A percentile compares a stretch with the other conserved stretches of the same genome.
phyloP scores from a whole-genome alignment of 2,888 invertebrate species.

The Quadroppia sp. region DNA sequence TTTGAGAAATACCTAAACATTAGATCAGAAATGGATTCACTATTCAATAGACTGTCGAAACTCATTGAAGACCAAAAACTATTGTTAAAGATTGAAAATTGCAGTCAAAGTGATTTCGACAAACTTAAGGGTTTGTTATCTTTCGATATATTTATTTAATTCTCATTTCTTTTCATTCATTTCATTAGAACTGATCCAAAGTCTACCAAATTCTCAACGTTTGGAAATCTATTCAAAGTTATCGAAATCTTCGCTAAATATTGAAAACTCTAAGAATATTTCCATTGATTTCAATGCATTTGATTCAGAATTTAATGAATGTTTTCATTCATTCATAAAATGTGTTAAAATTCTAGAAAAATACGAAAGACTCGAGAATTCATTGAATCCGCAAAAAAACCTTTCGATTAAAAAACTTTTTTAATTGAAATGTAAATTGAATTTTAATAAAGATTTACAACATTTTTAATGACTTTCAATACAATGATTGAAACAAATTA shows the following conservation, averaged over 20 bases:
- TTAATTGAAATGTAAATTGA: background rate
- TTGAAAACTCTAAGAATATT: background rate
- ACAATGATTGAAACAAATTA: no score
- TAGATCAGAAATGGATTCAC: background rate
- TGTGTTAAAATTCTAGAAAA: background rate
- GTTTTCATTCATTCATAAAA: background rate
- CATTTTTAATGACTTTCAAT: no score
- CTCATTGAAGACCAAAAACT: background rate
- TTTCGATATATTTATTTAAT: background rate
- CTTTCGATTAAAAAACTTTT: background rate
- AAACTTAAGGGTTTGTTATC: background rate
- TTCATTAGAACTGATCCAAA: background rate
- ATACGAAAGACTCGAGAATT: background rate
- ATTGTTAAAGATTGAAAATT: slow-evolving; percentile 1
- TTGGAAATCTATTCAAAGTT: background rate
- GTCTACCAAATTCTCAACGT: background rate
- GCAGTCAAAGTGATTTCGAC: slow-evolving; percentile 13
- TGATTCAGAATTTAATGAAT: background rate
- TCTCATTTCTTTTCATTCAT: background rate
- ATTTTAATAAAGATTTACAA: no score
- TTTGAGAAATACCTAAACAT: slow-evolving; percentile 3
- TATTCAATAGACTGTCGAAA: background rate
- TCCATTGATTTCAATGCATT: background rate
- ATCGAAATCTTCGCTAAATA: background rate
- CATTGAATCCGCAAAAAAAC: background rate